These are phyloP conservation scores for Eristalinus aeneus DNA, from an alignment of 2,888 invertebrate species.

Conservation along the genomic window DNA sequence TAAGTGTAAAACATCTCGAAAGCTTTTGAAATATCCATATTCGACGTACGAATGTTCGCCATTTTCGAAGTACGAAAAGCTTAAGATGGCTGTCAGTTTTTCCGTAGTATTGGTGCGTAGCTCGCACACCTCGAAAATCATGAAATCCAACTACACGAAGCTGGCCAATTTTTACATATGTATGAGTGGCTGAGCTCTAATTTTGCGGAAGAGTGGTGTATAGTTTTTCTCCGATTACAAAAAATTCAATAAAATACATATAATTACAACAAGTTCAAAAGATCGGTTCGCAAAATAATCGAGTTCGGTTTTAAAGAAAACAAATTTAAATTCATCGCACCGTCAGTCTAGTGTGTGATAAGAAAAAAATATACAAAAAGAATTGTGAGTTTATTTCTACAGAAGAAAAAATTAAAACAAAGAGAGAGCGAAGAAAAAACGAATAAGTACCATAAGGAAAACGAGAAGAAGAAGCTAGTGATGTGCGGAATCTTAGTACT, in stretches of 20 bases:
- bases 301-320: constrained; percentile 47
- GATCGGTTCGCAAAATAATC: constrained; percentile 18
- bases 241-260: constrained; percentile 52
- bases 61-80: constrained; percentile 56
- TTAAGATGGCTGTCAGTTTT: constrained; percentile 57
- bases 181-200: constrained; percentile 64
- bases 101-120: constrained; percentile 11
- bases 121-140: constrained; percentile 7
- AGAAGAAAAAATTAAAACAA: constrained; percentile 53
- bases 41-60: constrained; percentile 35
- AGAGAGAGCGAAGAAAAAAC: constrained; percentile 62
- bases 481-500: constrained; percentile 49
- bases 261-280: constrained; percentile 34
- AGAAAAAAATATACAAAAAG: constrained; percentile 47
- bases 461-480: constrained; percentile 60
- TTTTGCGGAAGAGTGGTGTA: constrained; percentile 70
- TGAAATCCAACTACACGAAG: constrained; percentile 36
- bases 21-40: background rate
- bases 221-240: constrained; percentile 58
- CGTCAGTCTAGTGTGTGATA: constrained; percentile 52
- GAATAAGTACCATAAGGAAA: constrained; percentile 51
- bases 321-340: constrained; percentile 46
- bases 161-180: constrained; percentile 34
- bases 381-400: constrained; percentile 64
- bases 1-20: background rate